These are phyloP conservation scores for Geodia barretti DNA, from an alignment of 37 sponge, comb jelly and placozoan species.

Conservation along the genomic window DNA sequence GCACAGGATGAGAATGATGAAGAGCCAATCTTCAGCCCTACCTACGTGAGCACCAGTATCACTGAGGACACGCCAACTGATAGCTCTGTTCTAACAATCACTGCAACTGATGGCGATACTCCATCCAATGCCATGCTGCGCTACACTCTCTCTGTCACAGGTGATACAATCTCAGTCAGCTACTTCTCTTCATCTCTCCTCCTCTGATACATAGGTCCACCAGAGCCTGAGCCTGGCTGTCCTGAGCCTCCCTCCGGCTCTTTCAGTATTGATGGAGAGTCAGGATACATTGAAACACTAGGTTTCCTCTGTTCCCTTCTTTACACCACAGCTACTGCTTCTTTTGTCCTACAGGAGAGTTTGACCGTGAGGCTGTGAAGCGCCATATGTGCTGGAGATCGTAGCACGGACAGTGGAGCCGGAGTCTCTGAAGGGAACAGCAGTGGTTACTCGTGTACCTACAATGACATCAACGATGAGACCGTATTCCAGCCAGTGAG, in stretches of 20 bases:
- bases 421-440: background rate
- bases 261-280: background rate
- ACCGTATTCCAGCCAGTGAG: background rate
- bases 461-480: background rate
- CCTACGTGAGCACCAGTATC: background rate
- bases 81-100: background rate
- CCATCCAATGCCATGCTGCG: background rate
- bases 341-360: background rate
- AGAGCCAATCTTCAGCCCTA: background rate
- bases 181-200: background rate
- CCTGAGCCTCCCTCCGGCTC: background rate
- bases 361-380: background rate
- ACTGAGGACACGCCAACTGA: constrained; percentile 21
- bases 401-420: background rate
- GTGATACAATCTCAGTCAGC: too few relatives aligned
- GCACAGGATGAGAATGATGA: background rate
- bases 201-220: background rate
- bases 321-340: too few relatives aligned
- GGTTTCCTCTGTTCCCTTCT: background rate
- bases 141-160: too few relatives aligned
- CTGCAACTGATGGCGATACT: background rate
- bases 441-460: background rate
- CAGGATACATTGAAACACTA: background rate
- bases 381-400: background rate
- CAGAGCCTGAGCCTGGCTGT: background rate